Evolutionary conservation across 2,113 vertebrate species (phyloP), one percentile per base, ranked within the genome.

Genomic region (Ictidomys tridecemlineatus): DNA sequence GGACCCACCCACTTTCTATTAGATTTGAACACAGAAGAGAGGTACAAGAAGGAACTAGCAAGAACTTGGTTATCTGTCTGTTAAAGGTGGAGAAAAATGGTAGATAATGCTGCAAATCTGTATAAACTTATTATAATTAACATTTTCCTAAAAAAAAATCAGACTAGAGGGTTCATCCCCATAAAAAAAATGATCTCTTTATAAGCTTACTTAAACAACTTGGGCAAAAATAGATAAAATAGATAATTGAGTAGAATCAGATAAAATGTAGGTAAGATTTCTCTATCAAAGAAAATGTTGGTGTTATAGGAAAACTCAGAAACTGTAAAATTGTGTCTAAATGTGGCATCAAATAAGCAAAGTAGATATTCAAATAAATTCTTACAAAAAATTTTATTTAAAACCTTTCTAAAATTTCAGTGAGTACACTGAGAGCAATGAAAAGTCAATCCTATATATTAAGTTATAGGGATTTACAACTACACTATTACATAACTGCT

Each of bases 321-420:
- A 86, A 69, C 53, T 86, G 53, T 17, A 86, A 76, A 85, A 91
- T 20, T 48, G 61, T 83, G 39, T 61, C 63, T 89, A 95, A 69
- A 51, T 26, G 22, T 58, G 13, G 76, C 56, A 93, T 42, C 76
- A 92, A 95, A 91, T 89, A 89, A 94, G 58, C 37, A 90, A 51
- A 89, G 80, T 34, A 42, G 56, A 32, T 95, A 76, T 34, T 34
- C 91, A 91, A 87, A 78, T 32, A 88, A 24, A 87, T 11, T 65
- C 2, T 53, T 69, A 85, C 17, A 63, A 90, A 70, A 45, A 67
- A 45, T 84, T 93, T 80, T 93, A 93, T 53, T 82, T 83, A 73
- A 84, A 86, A 91, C 42, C 5, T 70, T 95, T 91, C 45, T 85
- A 13, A 95, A 95, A 70, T 82, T 86, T 73, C 20, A 93, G 65